phyloP scores from a whole-genome alignment of 2,113 vertebrate genomes.

The Pelobates fuscus region DNA sequence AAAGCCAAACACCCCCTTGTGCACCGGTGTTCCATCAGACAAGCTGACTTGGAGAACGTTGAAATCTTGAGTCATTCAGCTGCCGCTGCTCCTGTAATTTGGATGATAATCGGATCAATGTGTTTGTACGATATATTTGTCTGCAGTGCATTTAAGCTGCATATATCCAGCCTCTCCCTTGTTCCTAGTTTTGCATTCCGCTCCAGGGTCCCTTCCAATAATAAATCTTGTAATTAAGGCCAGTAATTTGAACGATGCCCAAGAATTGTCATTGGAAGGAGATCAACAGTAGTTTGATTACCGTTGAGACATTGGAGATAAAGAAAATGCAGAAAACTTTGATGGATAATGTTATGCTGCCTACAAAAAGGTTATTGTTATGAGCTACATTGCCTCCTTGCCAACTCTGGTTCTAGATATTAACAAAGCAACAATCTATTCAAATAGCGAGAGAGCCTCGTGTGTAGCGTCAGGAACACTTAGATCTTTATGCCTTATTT shows the following conservation, averaged over 20 bases:
- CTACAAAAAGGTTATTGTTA: conserved; percentile 49
- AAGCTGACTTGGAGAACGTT: conserved; percentile 48
- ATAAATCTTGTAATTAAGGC: conserved; percentile 50
- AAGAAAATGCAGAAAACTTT: conserved; percentile 44
- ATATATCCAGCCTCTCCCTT: conserved; percentile 2
- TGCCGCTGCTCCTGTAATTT: conserved; percentile 48
- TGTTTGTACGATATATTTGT: conserved; percentile 35
- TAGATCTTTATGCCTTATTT: conserved; percentile 3
- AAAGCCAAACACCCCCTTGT: conserved; percentile 44
- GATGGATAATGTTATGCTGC: conserved; percentile 44
- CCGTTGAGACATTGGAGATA: conserved; percentile 40
- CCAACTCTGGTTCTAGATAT: conserved; percentile 22
- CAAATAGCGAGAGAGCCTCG: background rate
- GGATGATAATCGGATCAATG: conserved; percentile 52
- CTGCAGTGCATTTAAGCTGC: conserved; percentile 24
- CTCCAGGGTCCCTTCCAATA: conserved; percentile 48
- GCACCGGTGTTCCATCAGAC: conserved; percentile 45
- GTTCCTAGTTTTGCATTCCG: conserved; percentile 38
- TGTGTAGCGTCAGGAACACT: background rate
- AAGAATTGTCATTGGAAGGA: conserved; percentile 51
- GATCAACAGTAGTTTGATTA: conserved; percentile 50
- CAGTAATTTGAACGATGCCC: conserved; percentile 51
- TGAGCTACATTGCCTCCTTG: conserved; percentile 10
- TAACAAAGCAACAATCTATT: conserved; percentile 8
- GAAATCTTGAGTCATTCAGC: conserved; percentile 48